Evolutionary conservation across 2,113 vertebrate species (phyloP).

Genomic region (Corythoichthys haematopterus): DNA sequence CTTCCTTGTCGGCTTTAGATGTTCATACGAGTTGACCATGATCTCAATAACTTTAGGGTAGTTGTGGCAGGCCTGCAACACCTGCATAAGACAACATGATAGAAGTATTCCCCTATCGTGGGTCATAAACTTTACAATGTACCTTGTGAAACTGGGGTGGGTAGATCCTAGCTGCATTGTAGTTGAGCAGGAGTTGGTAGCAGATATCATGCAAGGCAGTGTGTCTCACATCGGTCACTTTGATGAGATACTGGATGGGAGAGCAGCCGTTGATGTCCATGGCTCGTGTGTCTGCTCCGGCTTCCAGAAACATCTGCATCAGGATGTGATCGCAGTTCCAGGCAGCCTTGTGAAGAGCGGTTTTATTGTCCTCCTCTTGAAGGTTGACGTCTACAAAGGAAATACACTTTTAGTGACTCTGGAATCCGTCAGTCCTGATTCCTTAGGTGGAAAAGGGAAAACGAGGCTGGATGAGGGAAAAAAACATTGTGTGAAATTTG

Average conservation of each 20-base stretch:
- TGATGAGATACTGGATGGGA: slow-evolving; percentile 87
- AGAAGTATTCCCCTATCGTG: background rate
- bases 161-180: slow-evolving; percentile 83
- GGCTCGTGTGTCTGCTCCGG: slow-evolving; percentile 77
- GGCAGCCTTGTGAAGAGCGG: slow-evolving; percentile 89
- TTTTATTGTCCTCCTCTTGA: slow-evolving; percentile 84
- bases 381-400: slow-evolving; percentile 72
- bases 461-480: no score
- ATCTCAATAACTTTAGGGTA: slow-evolving; percentile 82
- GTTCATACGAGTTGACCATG: slow-evolving; percentile 83
- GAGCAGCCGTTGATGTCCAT: slow-evolving; percentile 93
- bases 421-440: no score
- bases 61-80: slow-evolving; percentile 82
- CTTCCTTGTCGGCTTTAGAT: slow-evolving; percentile 77
- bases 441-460: no score
- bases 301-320: slow-evolving; percentile 87
- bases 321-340: slow-evolving; percentile 93
- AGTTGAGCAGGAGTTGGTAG: slow-evolving; percentile 88
- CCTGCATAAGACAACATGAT: slow-evolving; percentile 66
- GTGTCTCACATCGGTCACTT: slow-evolving; percentile 81
- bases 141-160: slow-evolving; percentile 97
- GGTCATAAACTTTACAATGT: background rate
- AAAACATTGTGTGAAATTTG: no score
- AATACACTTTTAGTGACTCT: no score
- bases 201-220: slow-evolving; percentile 80